Conservation (phyloP, 2,797 vertebrate species). For the Pangasius macronema region DNA sequence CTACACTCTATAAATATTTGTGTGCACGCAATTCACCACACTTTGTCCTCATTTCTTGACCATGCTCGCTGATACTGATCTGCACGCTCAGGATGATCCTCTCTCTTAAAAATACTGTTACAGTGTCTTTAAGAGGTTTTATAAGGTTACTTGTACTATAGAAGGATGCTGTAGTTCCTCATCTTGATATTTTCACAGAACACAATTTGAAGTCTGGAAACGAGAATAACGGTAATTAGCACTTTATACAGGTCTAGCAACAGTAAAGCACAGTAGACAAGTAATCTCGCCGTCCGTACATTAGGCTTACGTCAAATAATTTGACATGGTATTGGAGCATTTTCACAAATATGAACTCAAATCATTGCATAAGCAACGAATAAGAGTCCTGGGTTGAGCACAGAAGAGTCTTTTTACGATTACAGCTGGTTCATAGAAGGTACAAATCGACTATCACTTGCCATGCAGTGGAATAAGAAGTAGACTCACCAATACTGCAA, state of each 20-base stretch:
- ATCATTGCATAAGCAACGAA: neutral
- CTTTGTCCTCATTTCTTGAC: neutral
- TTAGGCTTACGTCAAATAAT: neutral
- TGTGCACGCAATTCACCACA: neutral
- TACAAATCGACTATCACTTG: neutral
- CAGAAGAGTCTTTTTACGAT: neutral
- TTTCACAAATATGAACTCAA: neutral
- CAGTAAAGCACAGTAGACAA: too few relatives aligned
- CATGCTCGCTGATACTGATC: neutral
- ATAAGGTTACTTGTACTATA: neutral
- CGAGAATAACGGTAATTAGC: too few relatives aligned
- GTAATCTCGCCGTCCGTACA: too few relatives aligned
- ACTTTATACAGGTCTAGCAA: too few relatives aligned
- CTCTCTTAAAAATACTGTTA: neutral
- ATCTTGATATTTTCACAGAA: neutral
- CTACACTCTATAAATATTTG: neutral
- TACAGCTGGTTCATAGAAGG: neutral
- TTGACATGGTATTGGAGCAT: neutral
- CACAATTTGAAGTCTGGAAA: neutral
- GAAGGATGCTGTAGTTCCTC: neutral
- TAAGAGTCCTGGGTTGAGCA: neutral
- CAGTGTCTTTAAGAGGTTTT: neutral
- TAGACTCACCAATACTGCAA: neutral
- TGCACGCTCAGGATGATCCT: neutral
- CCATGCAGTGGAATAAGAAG: neutral